Percentiles rank a stretch among this genome's conserved stretches.
Conservation (phyloP, 1,140 invertebrate species). For the Littorina saxatilis region DNA sequence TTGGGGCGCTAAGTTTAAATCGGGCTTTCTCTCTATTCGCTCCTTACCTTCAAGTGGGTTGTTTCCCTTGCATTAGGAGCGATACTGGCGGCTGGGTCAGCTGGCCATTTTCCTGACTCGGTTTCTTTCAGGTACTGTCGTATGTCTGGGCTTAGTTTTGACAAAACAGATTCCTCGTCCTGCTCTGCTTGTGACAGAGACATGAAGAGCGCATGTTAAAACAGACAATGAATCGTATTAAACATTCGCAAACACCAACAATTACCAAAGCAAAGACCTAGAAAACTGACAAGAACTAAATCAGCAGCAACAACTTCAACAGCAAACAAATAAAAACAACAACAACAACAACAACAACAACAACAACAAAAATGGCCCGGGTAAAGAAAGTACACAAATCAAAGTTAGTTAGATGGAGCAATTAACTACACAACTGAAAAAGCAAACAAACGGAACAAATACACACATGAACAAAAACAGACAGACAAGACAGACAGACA, state of each 20-base stretch:
- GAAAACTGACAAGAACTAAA: not conserved
- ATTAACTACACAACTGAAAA: too few species aligned
- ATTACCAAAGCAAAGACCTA: not conserved
- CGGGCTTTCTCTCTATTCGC: not conserved
- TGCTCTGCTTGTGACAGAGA: not conserved
- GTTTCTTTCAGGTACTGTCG: not conserved
- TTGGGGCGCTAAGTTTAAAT: not conserved
- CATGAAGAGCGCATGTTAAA: not conserved
- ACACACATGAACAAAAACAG: too few species aligned
- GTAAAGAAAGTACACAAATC: too few species aligned
- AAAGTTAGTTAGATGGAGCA: too few species aligned
- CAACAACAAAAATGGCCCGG: too few species aligned
- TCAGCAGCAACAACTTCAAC: not conserved
- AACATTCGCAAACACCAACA: not conserved
- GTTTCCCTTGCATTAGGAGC: not conserved
- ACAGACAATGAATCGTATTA: too few species aligned
- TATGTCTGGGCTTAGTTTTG: not conserved
- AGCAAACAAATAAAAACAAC: not conserved
- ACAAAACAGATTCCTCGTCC: not conserved
- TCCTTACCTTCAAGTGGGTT: not conserved
- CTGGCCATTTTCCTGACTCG: not conserved
- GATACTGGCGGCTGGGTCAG: not conserved
- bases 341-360: not conserved
- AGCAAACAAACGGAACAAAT: too few species aligned
- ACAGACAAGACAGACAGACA: too few species aligned